Conservation (phyloP, 1,140 invertebrate genomes). For the Pectinophora gossypiella region DNA sequence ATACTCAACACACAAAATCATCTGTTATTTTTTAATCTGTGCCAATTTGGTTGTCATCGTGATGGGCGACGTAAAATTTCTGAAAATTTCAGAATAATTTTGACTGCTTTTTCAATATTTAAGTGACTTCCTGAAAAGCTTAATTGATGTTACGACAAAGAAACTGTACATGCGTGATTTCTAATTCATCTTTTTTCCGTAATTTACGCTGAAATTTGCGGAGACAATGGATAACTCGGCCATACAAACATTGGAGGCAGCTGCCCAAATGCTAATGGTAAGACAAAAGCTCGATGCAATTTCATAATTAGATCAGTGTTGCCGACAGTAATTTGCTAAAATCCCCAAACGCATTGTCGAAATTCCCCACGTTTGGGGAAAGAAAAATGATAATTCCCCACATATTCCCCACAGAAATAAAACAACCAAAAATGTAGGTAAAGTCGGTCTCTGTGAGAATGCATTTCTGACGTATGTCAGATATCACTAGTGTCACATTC, state of each 20-base stretch:
- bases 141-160: constrained; percentile 8
- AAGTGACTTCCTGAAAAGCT: constrained; percentile 20
- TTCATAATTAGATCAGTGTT: too few species aligned
- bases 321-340: too few species aligned
- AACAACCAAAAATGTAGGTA: too few species aligned
- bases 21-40: neutral
- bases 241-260: constrained; percentile 80
- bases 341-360: too few species aligned
- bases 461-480: too few species aligned
- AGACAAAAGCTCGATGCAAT: constrained; percentile 35
- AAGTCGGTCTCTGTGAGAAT: too few species aligned
- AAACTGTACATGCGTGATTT: constrained; percentile 6
- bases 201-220: neutral
- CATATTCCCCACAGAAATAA: too few species aligned
- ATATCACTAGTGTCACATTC: too few species aligned
- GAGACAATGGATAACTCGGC: constrained; percentile 42
- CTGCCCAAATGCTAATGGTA: constrained; percentile 83
- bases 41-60: neutral
- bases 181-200: constrained; percentile 24
- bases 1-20: too few species aligned
- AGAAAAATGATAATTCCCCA: too few species aligned
- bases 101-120: constrained; percentile 18
- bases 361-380: too few species aligned
- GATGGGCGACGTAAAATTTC: constrained; percentile 14
- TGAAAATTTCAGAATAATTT: constrained; percentile 17